phyloP scores from a whole-genome alignment of 2,113 vertebrate species.

The Carettochelys insculpta region DNA sequence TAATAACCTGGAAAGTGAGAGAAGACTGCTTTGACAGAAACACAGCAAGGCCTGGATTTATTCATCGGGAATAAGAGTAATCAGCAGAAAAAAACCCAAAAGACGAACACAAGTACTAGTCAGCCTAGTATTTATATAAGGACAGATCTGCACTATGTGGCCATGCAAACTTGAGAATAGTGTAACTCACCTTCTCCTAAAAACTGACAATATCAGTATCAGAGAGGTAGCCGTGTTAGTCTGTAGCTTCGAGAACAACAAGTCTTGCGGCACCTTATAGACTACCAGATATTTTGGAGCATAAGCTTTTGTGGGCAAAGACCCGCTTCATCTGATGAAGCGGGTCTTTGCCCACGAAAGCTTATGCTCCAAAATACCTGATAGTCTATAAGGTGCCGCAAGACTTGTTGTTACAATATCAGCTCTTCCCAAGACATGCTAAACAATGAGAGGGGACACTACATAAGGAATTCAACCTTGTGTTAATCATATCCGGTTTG shows the following conservation, averaged over 20 bases:
- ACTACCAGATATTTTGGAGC: no score
- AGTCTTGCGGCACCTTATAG: neutral
- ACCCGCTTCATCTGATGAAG: no score
- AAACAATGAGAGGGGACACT: neutral
- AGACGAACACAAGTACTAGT: neutral
- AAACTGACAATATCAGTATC: no score
- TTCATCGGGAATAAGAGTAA: constrained; percentile 36
- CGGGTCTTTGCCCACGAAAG: no score
- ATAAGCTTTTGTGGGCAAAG: no score
- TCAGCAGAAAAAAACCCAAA: constrained; percentile 33
- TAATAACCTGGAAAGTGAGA: constrained; percentile 15
- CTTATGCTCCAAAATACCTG: no score
- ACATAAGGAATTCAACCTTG: neutral
- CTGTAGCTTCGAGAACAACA: neutral
- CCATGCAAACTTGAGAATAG: neutral
- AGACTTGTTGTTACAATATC: no score
- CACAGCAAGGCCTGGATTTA: constrained; percentile 20
- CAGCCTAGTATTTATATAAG: constrained; percentile 14
- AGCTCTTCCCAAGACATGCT: neutral
- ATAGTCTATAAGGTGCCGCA: no score
- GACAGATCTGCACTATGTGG: neutral
- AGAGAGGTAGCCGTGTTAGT: no score
- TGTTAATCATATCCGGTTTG: neutral
- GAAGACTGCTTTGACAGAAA: constrained; percentile 39
- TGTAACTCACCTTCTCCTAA: neutral